phyloP scores from a whole-genome alignment of 2,797 vertebrate species.

The Sebastes steindachneri region DNA sequence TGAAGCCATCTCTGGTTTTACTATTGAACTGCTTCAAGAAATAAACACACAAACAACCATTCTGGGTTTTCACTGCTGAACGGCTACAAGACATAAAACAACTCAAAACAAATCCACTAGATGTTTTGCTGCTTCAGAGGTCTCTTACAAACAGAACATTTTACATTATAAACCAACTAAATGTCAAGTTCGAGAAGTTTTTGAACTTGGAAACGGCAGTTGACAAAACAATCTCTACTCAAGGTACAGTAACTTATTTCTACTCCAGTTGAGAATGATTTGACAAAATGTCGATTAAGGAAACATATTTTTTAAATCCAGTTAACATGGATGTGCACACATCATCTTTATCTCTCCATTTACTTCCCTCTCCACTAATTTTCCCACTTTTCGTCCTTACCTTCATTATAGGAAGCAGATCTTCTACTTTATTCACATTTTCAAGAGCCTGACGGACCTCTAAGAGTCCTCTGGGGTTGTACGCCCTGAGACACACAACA shows the following conservation, averaged over 20 bases:
- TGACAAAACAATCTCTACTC: not conserved
- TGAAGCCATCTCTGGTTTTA: conserved; percentile 99
- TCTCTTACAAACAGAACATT: not conserved
- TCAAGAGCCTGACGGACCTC: conserved; percentile 95
- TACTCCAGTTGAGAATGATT: not conserved
- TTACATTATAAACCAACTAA: not conserved
- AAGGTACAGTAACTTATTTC: not conserved
- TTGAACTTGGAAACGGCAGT: not conserved
- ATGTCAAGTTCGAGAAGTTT: not conserved
- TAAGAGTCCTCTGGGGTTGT: conserved; percentile 92
- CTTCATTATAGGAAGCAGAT: conserved; percentile 99
- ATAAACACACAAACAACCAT: conserved; percentile 45
- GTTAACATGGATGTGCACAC: not conserved
- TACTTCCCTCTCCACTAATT: not conserved
- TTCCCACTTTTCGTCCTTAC: conserved; percentile 73
- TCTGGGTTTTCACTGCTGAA: conserved; percentile 37
- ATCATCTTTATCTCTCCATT: not conserved
- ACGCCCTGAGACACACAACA: conserved; percentile 81
- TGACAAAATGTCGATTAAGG: fast-evolving
- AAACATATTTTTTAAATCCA: not conserved
- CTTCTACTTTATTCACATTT: conserved; percentile 95
- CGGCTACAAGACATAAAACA: not conserved
- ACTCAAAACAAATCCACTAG: fast-evolving
- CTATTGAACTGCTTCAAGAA: conserved; percentile 97
- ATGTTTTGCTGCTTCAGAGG: not conserved